Evolutionary conservation across 2,113 vertebrate genomes (phyloP), one percentile per base, ranked within the genome.

Genomic region (Plectropomus leopardus): DNA sequence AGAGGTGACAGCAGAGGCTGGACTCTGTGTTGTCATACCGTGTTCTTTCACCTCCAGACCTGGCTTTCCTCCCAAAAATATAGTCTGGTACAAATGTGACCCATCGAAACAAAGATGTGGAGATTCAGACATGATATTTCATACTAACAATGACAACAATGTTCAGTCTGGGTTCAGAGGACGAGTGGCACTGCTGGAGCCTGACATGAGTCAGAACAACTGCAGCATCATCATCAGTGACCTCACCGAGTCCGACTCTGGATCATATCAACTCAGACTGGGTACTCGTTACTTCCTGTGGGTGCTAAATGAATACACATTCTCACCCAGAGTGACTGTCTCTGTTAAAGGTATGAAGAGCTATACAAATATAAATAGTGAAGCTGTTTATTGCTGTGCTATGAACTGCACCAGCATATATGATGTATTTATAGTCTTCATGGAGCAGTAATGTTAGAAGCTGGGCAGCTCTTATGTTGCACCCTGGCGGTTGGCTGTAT

Each of bases 161-260:
- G 1, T 58, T 60, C 50, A 64, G 0, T 0, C 61, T 1, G 74
- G 0, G 17, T 92, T 85, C 10, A 6, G 0, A 24, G 72, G 7
- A 1, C 78, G 87, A 61, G 83, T 92, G 26, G 79, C 68, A 1
- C 69, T 80, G 57, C 7, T 92, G 78, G 76, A 88, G 40, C 24
- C 81, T 23, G 44, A 83, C 8, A 13, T 85, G 54, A 55, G 10
- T 1, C 13, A 8, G 7, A 14, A 0, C 0, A 80, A 82, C 78
- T 93, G 91, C 80, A 87, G 85, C 82, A 72, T 91, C 82, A 44
- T 87, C n/a, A 74, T 92, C 73, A 89, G 74, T 48, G 70, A 89
- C 57, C 58, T 92, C 30, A 61, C 6, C 0, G 13, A 16, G n/a
- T 84, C 83, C 11, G 91, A 91, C 65, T 84, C 88, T 61, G 88